phyloP scores from a whole-genome alignment of 2,888 invertebrate genomes.

The Hedychridium roseum region DNA sequence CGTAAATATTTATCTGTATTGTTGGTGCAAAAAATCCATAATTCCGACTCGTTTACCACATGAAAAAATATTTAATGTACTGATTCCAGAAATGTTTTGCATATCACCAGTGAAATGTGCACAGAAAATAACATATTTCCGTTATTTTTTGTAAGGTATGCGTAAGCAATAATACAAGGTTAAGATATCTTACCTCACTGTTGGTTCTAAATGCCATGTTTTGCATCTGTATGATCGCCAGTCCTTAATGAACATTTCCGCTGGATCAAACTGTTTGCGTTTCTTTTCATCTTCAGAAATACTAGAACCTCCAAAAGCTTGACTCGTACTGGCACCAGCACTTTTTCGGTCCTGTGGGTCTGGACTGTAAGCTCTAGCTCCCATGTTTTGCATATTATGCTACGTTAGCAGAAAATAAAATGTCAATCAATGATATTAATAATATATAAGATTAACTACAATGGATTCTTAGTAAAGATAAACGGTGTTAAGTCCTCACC shows the following conservation, averaged over 20 bases:
- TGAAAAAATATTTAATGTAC: constrained; percentile 2
- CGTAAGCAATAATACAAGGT: too few species aligned
- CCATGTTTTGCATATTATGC: constrained; percentile 47
- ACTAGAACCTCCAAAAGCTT: constrained; percentile 27
- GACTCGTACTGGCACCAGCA: constrained; percentile 37
- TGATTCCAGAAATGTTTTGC: too few species aligned
- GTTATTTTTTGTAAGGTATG: too few species aligned
- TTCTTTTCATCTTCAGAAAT: constrained; percentile 60
- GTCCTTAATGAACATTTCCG: constrained; percentile 79
- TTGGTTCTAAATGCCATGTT: constrained; percentile 96
- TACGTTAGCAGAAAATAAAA: constrained; percentile 14
- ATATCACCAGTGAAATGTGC: too few species aligned
- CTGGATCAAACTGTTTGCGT: constrained; percentile 63
- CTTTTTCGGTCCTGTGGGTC: constrained; percentile 54
- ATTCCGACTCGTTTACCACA: too few species aligned
- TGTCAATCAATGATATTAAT: not conserved
- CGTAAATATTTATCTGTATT: too few species aligned
- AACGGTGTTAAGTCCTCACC: constrained; percentile 64
- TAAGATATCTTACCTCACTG: constrained; percentile 74
- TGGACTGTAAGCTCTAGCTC: constrained; percentile 62
- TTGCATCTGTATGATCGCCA: constrained; percentile 91
- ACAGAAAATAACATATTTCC: too few species aligned
- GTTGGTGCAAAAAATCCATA: too few species aligned
- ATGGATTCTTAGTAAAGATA: not conserved
- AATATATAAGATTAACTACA: constrained; percentile 9